Conservation (phyloP, 2,888 invertebrate species). For the Gryllus longicercus region DNA sequence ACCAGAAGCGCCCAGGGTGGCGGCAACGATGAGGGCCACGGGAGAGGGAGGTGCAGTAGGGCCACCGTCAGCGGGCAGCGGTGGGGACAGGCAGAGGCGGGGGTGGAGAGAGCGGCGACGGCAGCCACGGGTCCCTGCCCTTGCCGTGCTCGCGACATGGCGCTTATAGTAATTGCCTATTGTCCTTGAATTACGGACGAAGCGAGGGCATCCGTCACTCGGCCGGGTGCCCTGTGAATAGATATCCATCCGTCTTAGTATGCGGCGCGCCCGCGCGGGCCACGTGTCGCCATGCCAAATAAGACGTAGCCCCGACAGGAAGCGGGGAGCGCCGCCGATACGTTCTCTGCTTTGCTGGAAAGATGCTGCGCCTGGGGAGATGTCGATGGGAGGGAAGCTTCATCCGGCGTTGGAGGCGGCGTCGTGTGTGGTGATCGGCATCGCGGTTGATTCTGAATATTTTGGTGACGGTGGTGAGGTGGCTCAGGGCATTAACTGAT, state of each 20-base stretch:
- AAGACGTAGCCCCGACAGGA: background rate
- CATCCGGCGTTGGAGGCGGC: background rate
- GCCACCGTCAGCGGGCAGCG: too few relatives aligned
- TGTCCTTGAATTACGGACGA: background rate
- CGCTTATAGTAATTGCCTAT: background rate
- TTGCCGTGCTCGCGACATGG: background rate
- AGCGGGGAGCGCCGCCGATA: background rate
- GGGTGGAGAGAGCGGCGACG: too few relatives aligned
- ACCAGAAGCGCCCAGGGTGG: too few relatives aligned
- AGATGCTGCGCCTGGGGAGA: background rate
- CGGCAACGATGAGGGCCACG: too few relatives aligned
- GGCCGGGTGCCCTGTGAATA: background rate
- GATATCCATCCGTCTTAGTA: background rate
- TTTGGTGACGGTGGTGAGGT: too few relatives aligned
- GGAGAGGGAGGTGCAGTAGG: too few relatives aligned
- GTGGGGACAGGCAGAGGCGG: too few relatives aligned
- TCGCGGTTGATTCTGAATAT: too few relatives aligned
- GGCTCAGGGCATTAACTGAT: too few relatives aligned
- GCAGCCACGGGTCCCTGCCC: too few relatives aligned
- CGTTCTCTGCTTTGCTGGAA: background rate
- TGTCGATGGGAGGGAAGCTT: too few relatives aligned
- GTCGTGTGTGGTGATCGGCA: background rate
- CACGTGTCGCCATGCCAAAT: constrained; percentile 17
- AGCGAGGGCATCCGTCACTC: background rate
- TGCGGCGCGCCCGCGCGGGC: background rate